These are phyloP conservation scores for Fabriciana adippe DNA, from an alignment of 2,888 invertebrate species.

Conservation along the genomic window DNA sequence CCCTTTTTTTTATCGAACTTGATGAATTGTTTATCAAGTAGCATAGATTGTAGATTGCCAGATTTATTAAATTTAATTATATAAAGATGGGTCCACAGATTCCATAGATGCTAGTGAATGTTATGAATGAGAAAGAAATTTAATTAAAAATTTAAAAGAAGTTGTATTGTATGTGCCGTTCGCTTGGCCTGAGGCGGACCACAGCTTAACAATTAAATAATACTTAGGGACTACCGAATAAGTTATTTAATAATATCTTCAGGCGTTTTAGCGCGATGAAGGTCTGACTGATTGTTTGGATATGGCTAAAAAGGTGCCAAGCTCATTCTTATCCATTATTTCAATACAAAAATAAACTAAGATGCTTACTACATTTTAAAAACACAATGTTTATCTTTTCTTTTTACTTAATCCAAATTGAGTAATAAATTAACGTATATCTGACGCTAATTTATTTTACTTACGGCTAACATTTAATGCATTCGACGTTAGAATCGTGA, in stretches of 20 bases:
- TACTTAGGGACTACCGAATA: conserved; percentile 78
- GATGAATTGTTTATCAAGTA: conserved; percentile 71
- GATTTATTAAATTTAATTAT: conserved; percentile 36
- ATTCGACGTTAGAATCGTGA: conserved; percentile 67
- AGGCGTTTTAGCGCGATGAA: conserved; percentile 73
- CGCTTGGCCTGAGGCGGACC: conserved; percentile 60
- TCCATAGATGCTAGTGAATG: conserved; percentile 14
- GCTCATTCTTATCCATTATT: conserved; percentile 1
- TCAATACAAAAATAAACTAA: neutral
- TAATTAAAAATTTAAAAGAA: conserved; percentile 42
- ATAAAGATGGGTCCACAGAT: conserved; percentile 8
- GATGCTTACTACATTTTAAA: neutral
- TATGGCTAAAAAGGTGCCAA: conserved; percentile 17
- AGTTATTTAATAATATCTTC: conserved; percentile 71
- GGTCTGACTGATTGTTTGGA: conserved; percentile 63
- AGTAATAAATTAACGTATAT: conserved; percentile 48
- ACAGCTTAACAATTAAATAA: conserved; percentile 78
- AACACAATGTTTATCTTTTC: conserved; percentile 24
- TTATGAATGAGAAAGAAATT: conserved; percentile 31
- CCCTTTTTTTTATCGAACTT: conserved; percentile 63
- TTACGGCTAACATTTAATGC: conserved; percentile 67
- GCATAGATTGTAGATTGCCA: conserved; percentile 65
- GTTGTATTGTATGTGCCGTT: conserved; percentile 48
- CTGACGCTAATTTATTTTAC: conserved; percentile 66
- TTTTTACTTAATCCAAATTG: conserved; percentile 38